Conservation (phyloP, 2,888 invertebrate species). For the Tuta absoluta region DNA sequence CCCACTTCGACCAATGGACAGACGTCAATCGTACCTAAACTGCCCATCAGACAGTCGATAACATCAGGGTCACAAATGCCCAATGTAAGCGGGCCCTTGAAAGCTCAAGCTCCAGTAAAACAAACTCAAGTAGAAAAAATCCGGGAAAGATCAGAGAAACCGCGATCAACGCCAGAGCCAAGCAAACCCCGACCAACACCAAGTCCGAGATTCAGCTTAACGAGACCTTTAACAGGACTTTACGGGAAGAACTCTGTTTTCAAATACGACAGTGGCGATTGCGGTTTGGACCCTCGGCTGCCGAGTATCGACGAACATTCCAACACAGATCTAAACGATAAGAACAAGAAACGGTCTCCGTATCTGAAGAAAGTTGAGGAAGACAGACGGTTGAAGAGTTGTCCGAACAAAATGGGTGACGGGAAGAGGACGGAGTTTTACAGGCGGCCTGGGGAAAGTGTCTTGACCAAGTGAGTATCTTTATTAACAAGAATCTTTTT, state of each 20-base stretch:
- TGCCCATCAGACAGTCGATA: background rate
- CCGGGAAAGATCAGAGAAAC: background rate
- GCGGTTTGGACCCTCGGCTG: constrained; percentile 53
- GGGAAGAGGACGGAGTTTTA: constrained; percentile 58
- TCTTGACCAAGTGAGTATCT: constrained; percentile 57
- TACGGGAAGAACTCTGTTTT: constrained; percentile 48
- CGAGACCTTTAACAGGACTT: constrained; percentile 32
- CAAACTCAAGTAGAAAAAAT: background rate
- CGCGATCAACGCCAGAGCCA: too few species aligned
- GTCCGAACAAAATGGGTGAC: constrained; percentile 51
- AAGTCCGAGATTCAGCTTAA: constrained; percentile 32
- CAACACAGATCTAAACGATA: constrained; percentile 48
- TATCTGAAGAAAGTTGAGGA: constrained; percentile 49
- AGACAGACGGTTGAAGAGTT: constrained; percentile 50
- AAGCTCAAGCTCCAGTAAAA: background rate
- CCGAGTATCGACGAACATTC: constrained; percentile 73
- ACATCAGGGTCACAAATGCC: background rate
- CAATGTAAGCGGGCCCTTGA: background rate
- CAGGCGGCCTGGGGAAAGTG: constrained; percentile 59
- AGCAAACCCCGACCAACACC: background rate
- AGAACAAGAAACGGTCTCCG: constrained; percentile 42
- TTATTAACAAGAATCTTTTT: background rate
- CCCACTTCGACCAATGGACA: background rate
- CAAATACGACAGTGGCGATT: constrained; percentile 63
- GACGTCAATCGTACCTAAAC: constrained; percentile 2